Evolutionary conservation across 2,888 invertebrate species (phyloP).

Genomic region (Cheilosia vulpina): DNA sequence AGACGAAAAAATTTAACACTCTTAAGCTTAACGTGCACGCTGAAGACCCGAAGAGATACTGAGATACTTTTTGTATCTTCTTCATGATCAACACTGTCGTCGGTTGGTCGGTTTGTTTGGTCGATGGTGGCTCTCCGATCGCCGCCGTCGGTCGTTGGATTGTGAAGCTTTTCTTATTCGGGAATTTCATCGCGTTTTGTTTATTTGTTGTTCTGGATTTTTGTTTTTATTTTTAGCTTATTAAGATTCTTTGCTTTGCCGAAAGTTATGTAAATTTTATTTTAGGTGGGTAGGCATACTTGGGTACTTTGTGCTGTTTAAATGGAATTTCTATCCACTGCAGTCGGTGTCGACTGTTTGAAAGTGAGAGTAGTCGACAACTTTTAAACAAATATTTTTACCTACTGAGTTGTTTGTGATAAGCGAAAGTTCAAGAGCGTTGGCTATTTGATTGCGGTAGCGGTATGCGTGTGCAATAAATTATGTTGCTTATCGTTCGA

Average conservation of each 20-base stretch:
- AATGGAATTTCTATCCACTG: neutral
- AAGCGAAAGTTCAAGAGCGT: constrained; percentile 43
- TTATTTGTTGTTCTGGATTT: neutral
- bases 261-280: constrained; percentile 22
- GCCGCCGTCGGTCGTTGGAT: neutral
- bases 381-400: neutral
- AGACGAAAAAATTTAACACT: constrained; percentile 51
- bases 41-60: constrained; percentile 70
- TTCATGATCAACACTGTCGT: constrained; percentile 50
- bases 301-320: neutral
- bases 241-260: constrained; percentile 5
- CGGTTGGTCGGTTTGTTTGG: neutral
- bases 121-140: neutral
- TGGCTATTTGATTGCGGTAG: neutral
- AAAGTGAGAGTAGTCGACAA: constrained; percentile 14
- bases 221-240: neutral
- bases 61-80: constrained; percentile 68
- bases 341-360: neutral
- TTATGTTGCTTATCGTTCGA: constrained; percentile 8
- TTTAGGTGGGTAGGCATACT: neutral
- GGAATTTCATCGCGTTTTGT: constrained; percentile 14
- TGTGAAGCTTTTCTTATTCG: constrained; percentile 37
- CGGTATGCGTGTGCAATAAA: neutral
- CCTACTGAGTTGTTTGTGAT: constrained; percentile 15
- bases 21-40: constrained; percentile 60